Percentiles rank a stretch among this genome's conserved stretches.
These are phyloP conservation scores for Mythimna impura DNA, from an alignment of 2,888 invertebrate genomes.

Conservation along the genomic window DNA sequence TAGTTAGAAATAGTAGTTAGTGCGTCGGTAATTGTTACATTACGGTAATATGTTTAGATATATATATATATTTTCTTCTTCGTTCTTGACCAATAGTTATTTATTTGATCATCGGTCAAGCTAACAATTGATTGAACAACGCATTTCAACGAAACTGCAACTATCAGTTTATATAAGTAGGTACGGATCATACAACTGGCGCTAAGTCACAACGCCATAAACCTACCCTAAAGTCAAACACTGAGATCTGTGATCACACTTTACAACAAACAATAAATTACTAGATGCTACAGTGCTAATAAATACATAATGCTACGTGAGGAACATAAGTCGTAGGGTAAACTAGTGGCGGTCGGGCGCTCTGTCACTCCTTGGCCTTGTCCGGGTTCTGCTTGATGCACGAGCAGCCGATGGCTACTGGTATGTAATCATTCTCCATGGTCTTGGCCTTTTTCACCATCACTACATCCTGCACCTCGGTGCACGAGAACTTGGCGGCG, in stretches of 20 bases:
- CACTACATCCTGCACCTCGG: conserved; percentile 52
- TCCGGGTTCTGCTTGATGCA: conserved; percentile 40
- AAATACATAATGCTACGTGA: conserved; percentile 41
- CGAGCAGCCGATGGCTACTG: conserved; percentile 63
- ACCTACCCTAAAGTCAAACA: background rate
- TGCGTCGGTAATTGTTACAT: too few species aligned
- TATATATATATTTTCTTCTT: too few species aligned
- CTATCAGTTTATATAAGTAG: too few species aligned
- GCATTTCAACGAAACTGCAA: too few species aligned
- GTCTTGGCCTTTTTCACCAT: conserved; percentile 15
- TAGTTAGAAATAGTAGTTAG: too few species aligned
- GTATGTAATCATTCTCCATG: background rate
- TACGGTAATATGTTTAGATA: too few species aligned
- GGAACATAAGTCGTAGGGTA: conserved; percentile 36
- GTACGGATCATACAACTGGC: too few species aligned
- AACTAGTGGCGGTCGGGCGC: background rate
- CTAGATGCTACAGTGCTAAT: conserved; percentile 35
- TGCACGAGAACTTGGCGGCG: conserved; percentile 45
- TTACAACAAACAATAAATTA: conserved; percentile 38
- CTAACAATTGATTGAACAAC: too few species aligned
- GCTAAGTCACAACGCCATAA: conserved; percentile 19
- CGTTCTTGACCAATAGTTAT: too few species aligned
- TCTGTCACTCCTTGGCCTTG: conserved; percentile 38
- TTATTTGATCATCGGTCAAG: too few species aligned
- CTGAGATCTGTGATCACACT: conserved; percentile 29